These are phyloP conservation scores for Anagrus nilaparvatae DNA, from an alignment of 1,140 invertebrate species.

Conservation along the genomic window DNA sequence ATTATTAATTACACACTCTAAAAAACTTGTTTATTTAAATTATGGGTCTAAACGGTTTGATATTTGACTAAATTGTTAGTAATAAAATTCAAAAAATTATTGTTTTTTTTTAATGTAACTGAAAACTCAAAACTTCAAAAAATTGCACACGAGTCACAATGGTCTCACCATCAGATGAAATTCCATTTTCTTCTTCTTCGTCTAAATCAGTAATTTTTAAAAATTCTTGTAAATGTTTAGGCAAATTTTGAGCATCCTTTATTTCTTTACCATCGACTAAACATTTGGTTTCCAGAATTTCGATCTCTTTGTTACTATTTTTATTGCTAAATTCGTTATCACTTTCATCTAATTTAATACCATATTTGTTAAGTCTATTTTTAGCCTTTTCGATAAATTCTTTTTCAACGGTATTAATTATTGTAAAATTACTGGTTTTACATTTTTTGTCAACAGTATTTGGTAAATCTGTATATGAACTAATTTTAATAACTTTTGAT, in stretches of 20 bases:
- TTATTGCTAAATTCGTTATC: conserved; percentile 34
- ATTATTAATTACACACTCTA: too few species aligned
- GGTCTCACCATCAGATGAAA: conserved; percentile 25
- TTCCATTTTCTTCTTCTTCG: conserved; percentile 45
- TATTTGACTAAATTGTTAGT: too few species aligned
- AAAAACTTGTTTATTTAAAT: too few species aligned
- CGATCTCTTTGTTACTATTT: conserved; percentile 14
- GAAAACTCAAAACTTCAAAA: too few species aligned
- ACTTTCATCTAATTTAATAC: conserved; percentile 46
- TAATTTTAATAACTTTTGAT: conserved; percentile 68
- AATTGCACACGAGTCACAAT: background rate
- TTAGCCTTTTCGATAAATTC: conserved; percentile 64
- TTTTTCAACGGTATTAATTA: conserved; percentile 52
- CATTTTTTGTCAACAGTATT: conserved; percentile 17
- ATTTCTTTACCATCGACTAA: conserved; percentile 51
- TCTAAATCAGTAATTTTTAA: conserved; percentile 35
- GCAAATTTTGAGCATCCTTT: conserved; percentile 51
- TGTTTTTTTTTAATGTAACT: too few species aligned
- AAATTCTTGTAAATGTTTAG: conserved; percentile 64
- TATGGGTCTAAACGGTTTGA: too few species aligned
- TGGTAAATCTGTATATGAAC: conserved; percentile 26
- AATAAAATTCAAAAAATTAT: too few species aligned
- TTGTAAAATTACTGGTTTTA: conserved; percentile 9
- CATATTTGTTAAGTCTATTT: conserved; percentile 48
- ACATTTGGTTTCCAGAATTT: conserved; percentile 33